Conservation (phyloP, 2,113 vertebrate species). For the Cynocephalus volans region DNA sequence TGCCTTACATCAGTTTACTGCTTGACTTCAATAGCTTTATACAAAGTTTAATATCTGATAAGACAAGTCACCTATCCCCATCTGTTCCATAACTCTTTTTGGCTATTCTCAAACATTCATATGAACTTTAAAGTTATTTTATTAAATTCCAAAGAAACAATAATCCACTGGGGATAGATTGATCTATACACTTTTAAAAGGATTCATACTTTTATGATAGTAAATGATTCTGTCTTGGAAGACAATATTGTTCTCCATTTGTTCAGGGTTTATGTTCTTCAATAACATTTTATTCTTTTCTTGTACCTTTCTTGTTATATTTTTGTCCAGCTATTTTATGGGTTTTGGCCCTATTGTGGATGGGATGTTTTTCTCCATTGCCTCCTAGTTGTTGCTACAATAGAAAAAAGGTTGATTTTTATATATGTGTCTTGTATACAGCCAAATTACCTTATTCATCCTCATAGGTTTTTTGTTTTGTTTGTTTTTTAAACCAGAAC, state of each 20-base stretch:
- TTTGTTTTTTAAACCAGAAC: not conserved
- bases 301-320: not conserved
- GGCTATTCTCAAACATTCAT: not conserved
- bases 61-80: not conserved
- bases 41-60: not conserved
- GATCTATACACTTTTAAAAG: not conserved
- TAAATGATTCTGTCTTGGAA: slow-evolving; percentile 10
- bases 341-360: not conserved
- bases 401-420: slow-evolving; percentile 31
- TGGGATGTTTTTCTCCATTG: not conserved
- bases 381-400: not conserved
- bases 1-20: not conserved
- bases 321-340: not conserved
- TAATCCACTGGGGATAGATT: not conserved
- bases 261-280: not conserved
- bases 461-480: not conserved
- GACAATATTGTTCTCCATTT: not conserved
- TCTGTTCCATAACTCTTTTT: slow-evolving; percentile 8
- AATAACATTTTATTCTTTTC: not conserved
- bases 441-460: not conserved
- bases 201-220: not conserved
- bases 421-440: not conserved
- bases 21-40: not conserved
- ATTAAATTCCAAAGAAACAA: slow-evolving; percentile 23
- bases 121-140: not conserved